Evolutionary conservation across 1,140 invertebrate species (phyloP), one percentile per base, ranked within the genome.

Genomic region (Drosophila aff.): DNA sequence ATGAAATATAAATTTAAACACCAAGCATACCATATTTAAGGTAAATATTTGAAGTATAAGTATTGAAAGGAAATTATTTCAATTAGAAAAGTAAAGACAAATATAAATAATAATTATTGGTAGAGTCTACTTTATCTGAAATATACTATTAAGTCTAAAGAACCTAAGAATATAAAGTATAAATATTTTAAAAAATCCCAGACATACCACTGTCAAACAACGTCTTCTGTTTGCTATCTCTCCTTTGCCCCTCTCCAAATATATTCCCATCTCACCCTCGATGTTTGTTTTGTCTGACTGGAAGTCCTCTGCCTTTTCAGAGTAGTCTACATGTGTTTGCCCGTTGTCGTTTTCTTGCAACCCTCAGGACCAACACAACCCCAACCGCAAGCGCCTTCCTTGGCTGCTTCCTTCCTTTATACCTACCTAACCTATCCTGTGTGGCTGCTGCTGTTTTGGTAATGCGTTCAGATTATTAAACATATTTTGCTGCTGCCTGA

Each of bases 391-490:
- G 8, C 59, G 28, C 33, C 31, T 55, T 60, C 50, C 50, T 43
- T 61, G 41, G 46, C 50, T 40, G 16, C 46, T 41, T 60, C 52
- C 41, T 38, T 55, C 2, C 15, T 38, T 21, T 9, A 9, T 38
- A 23, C 2, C 8, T 38, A 21, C 44, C 18, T 46, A 46, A 38
- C 33, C 52, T 10, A 38, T 36, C 33, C 13, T 23, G 13, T 23
- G 33, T 71, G 81, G 64, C 67, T 75, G 73, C 73, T 78, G 73
- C 78, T 72, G 52, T 82, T 63, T 79, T 59, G 58, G 65, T 81
- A 89, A 89, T 84, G 85, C 81, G 85, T 90, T 89, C 71, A 84
- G 84, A 81, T 89, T 90, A 90, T 90, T 89, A 89, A 89, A 90
- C 84, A 90, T 81, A 89, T 89, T 84, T 82, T 82, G 81, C 53